Conservation (phyloP, 1,140 invertebrate genomes). For the Rhopalosiphum maidis region DNA sequence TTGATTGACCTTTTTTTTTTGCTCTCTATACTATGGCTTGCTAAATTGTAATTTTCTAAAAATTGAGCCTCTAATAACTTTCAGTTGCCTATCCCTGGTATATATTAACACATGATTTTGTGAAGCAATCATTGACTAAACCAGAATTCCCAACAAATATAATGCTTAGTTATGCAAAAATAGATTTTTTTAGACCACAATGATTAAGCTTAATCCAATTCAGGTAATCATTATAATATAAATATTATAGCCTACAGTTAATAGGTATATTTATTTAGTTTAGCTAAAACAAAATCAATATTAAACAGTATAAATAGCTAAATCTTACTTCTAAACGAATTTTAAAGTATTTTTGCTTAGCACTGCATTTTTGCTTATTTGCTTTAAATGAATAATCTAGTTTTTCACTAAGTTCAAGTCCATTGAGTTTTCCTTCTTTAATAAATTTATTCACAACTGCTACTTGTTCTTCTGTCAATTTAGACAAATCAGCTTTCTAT, state of each 20-base stretch:
- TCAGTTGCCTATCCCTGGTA: no score
- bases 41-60: no score
- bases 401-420: conserved; percentile 67
- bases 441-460: conserved; percentile 79
- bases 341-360: conserved; percentile 68
- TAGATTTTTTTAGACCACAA: background rate
- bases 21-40: no score
- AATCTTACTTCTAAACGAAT: conserved; percentile 68
- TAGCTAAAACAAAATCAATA: background rate
- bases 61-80: no score
- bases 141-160: background rate
- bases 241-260: background rate
- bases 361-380: conserved; percentile 61
- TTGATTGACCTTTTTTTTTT: no score
- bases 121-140: no score
- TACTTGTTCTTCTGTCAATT: conserved; percentile 73
- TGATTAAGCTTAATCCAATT: no score
- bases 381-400: conserved; percentile 62
- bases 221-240: background rate
- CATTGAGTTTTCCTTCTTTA: conserved; percentile 82
- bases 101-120: background rate
- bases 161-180: background rate
- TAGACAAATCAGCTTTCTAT: conserved; percentile 66
- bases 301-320: background rate
- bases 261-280: background rate